These are phyloP conservation scores for Mus spicilegus DNA, from an alignment of 2,113 vertebrate species.

Conservation along the genomic window DNA sequence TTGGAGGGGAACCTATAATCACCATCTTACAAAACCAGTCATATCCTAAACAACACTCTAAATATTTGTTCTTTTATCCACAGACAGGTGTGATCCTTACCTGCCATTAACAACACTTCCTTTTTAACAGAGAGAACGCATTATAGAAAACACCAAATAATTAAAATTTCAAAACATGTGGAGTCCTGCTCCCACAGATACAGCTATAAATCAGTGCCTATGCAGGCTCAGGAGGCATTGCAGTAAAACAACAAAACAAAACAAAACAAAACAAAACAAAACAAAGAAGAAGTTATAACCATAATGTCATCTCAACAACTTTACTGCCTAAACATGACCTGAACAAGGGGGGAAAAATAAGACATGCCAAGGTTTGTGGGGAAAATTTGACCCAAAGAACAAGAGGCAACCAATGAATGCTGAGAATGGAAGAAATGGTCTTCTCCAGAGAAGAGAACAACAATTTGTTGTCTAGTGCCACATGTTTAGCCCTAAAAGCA, in stretches of 20 bases:
- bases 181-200: background rate
- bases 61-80: background rate
- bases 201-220: too few relatives aligned
- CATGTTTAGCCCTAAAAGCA: background rate
- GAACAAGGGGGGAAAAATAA: background rate
- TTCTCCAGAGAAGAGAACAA: background rate
- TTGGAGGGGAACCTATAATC: background rate
- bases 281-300: background rate
- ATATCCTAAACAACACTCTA: background rate
- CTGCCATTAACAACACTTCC: background rate
- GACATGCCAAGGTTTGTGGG: too few relatives aligned
- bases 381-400: background rate
- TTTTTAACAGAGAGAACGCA: background rate
- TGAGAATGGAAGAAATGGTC: too few relatives aligned
- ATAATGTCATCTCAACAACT: background rate
- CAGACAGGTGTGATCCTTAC: background rate
- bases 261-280: too few relatives aligned
- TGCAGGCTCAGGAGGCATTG: background rate
- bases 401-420: background rate
- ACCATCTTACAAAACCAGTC: background rate
- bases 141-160: background rate
- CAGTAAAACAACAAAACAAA: too few relatives aligned
- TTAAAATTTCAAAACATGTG: background rate
- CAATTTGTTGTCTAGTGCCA: background rate
- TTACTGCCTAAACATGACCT: background rate